These are phyloP conservation scores for Chaetodon trifasciatus DNA, from an alignment of 2,797 vertebrate species.

Conservation along the genomic window DNA sequence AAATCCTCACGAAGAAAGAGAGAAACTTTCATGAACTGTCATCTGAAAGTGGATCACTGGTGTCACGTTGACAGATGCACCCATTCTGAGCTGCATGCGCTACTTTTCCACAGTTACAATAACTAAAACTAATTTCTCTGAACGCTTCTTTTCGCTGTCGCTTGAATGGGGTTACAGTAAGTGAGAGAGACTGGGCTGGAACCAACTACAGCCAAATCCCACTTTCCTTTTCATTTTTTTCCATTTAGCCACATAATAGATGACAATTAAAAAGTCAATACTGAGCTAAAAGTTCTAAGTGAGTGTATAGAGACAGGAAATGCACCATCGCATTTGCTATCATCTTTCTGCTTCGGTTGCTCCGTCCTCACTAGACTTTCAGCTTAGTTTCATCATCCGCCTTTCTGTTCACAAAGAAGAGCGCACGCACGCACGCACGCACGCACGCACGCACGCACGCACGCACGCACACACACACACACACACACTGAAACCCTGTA, in stretches of 20 bases:
- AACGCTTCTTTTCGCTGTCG: neutral
- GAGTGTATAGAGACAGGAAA: constrained; percentile 30
- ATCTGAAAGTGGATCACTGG: neutral
- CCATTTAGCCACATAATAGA: neutral
- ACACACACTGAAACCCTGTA: constrained; percentile 13
- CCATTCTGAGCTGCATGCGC: neutral
- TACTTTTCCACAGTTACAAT: neutral
- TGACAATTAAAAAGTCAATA: constrained; percentile 7
- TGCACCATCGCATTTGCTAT: constrained; percentile 16
- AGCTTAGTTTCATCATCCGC: constrained; percentile 65
- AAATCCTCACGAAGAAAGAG: neutral
- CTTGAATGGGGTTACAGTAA: neutral
- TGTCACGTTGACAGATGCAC: neutral
- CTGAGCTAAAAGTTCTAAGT: constrained; percentile 7
- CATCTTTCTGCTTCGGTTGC: constrained; percentile 25
- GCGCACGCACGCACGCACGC: neutral
- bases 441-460: constrained; percentile 6
- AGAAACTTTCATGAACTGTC: neutral
- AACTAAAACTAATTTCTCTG: neutral
- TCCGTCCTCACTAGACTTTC: constrained; percentile 52
- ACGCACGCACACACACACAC: constrained; percentile 11
- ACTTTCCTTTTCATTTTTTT: neutral
- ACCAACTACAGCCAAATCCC: neutral
- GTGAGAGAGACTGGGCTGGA: no score
- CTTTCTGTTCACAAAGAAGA: constrained; percentile 21